Percentiles rank a stretch among this genome's conserved stretches.
phyloP scores from a whole-genome alignment of 2,797 vertebrate species.

The Pagetopsis macropterus region DNA sequence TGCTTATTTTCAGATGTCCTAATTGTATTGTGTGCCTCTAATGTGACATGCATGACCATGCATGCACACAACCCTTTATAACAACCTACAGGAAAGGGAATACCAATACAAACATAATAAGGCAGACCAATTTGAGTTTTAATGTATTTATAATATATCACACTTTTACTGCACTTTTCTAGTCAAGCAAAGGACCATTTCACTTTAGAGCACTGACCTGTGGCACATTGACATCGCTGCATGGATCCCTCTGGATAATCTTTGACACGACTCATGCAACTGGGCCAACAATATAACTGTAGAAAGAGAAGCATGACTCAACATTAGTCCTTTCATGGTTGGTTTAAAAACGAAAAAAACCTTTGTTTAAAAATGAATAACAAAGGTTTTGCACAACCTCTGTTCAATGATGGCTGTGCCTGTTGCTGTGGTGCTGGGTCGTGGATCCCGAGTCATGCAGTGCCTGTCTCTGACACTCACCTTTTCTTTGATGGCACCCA shows the following conservation, averaged over 20 bases:
- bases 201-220: neutral
- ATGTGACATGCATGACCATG: too few relatives aligned
- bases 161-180: neutral
- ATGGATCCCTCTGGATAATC: conserved; percentile 7
- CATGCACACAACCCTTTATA: too few relatives aligned
- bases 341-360: too few relatives aligned
- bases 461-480: too few relatives aligned
- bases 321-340: conserved; percentile 12
- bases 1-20: too few relatives aligned
- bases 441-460: too few relatives aligned
- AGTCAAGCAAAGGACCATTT: neutral
- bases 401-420: neutral
- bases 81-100: too few relatives aligned
- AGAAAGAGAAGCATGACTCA: conserved; percentile 46
- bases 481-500: too few relatives aligned
- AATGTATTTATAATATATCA: neutral
- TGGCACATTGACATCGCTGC: neutral
- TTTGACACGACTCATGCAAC: conserved; percentile 22
- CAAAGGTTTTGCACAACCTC: neutral
- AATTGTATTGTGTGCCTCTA: too few relatives aligned
- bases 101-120: neutral
- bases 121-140: neutral
- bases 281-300: conserved; percentile 9
- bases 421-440: too few relatives aligned
- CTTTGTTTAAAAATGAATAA: neutral